A percentile compares a stretch with the other conserved stretches of the same genome.
Evolutionary conservation across 2,113 vertebrate genomes (phyloP).

Genomic region (Ptyas mucosa): DNA sequence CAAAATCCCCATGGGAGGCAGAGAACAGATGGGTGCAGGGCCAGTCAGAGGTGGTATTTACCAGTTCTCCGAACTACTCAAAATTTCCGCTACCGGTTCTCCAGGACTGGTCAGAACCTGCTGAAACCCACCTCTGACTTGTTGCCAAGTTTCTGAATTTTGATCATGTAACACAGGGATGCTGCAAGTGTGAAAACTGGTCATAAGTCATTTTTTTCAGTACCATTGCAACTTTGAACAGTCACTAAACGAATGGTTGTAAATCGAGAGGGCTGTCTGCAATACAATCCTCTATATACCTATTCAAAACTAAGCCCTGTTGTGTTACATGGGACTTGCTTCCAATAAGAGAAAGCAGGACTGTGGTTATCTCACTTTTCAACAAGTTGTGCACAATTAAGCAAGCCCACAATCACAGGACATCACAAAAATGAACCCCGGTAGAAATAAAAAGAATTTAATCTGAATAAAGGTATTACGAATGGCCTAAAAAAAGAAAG

Average conservation of each 20-base stretch:
- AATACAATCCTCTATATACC: not conserved
- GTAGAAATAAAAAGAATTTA: not conserved
- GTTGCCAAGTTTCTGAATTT: not conserved
- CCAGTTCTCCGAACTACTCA: no score
- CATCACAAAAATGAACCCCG: not conserved
- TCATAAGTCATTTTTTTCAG: not conserved
- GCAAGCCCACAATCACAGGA: not conserved
- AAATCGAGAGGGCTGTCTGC: not conserved
- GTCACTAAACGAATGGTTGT: not conserved
- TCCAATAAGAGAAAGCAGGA: no score
- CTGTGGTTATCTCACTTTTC: not conserved
- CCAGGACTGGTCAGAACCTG: no score
- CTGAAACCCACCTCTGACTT: not conserved
- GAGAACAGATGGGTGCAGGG: no score
- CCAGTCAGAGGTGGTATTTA: no score
- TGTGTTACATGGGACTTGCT: not conserved
- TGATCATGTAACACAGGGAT: not conserved
- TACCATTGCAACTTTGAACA: not conserved
- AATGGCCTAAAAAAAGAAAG: not conserved
- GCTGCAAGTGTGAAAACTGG: not conserved
- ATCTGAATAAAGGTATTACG: not conserved
- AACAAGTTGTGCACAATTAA: not conserved
- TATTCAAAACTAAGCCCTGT: not conserved
- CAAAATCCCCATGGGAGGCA: no score
- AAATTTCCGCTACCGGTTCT: no score